Base-by-base conservation (phyloP, 2,113 vertebrate species). In the Bubalus kerabau region DNA sequence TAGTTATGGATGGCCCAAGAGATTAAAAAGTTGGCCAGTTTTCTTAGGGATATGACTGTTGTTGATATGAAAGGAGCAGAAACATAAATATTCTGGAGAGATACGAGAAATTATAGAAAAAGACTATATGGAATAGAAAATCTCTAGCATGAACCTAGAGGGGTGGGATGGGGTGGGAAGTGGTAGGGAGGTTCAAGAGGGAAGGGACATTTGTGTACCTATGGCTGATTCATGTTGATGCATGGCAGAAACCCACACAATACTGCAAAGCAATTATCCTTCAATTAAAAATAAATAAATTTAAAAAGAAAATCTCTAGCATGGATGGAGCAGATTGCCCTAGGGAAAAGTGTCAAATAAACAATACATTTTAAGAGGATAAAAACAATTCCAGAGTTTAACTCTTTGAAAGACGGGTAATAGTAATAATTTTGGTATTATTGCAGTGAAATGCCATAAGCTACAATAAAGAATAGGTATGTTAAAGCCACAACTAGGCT, bases 311-410 rank as follows among this genome's bases (percentile, higher is more conserved):
- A 78, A 78, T 78, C 48, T 78, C 56, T 78, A 96, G 90, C 16
- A 60, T 24, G 12, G 17, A 82, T 76, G 12, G 24, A 93, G 30
- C 82, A 21, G 19, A 60, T 40, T 54, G 64, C 59, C 52, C 59
- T 90, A 11, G 48, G 30, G n/a, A 5, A 62, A 84, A 56, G n/a
- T 46, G 1, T 60, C 90, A 82, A 90, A 85, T 4, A 82, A 30
- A 87, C 12, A 82, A 83, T 60, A 92, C 5, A 87, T 76, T 96
- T 86, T 90, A 32, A 85, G 93, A 95, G 26, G 71, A 91, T 91
- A 85, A 91, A 95, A 85, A 56, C 16, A 92, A 81, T 97, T 94
- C 26, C 46, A 57, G 56, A 71, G 9, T 95, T 86, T 81, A 16
- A 71, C 43, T 48, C 36, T 81, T 56, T 88, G 52, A 52, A 94